Evolutionary conservation across 1,140 invertebrate genomes (phyloP), one percentile per base, ranked within the genome.

Genomic region (Pseudomyrmex gracilis): DNA sequence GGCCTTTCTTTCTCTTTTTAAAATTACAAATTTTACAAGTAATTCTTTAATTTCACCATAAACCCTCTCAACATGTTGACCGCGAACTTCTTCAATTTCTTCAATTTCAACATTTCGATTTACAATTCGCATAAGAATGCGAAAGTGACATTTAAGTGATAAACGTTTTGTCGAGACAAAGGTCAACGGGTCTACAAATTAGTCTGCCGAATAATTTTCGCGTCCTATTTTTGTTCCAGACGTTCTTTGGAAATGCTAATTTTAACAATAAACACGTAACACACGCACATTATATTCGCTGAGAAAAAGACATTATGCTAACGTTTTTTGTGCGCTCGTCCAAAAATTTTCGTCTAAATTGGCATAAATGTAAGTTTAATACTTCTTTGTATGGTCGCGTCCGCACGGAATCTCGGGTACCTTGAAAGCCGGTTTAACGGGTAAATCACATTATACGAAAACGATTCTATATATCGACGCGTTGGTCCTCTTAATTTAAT

Each of bases 151-250:
- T 80, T 80, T 71, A 71, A n/a, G n/a, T 7, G 66, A 70, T 70
- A 24, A 47, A 70, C 34, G 15, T 45, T 58, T 20, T 47, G 34
- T 70, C 15, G 53, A 47, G 20, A 70, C 53, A 43, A 58, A 49
- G 76, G 34, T 34, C 5, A 13, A 12, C 66, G 58, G 53, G 66
- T 70, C 45, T n/a, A 20, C 73, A 76, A 5, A 34, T n/a, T 58
- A 4, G 64, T 78, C 53, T 34, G 34, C 13, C 64, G 53, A 1
- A 71, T 70, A 80, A 80, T 80, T 20, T 58, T 70, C 53, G 53
- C 53, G 55, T 70, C 12, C 43, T 80, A 80, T 80, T 80, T 80
- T 80, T 58, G 53, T n/a, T 8, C 63, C 66, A 80, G 66, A 80
- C 66, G 51, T 34, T 34, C 43, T 71, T 49, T 47, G 20, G 34